Conservation (phyloP, 2,888 invertebrate genomes). For the Drosophila quasianomalipes region DNA sequence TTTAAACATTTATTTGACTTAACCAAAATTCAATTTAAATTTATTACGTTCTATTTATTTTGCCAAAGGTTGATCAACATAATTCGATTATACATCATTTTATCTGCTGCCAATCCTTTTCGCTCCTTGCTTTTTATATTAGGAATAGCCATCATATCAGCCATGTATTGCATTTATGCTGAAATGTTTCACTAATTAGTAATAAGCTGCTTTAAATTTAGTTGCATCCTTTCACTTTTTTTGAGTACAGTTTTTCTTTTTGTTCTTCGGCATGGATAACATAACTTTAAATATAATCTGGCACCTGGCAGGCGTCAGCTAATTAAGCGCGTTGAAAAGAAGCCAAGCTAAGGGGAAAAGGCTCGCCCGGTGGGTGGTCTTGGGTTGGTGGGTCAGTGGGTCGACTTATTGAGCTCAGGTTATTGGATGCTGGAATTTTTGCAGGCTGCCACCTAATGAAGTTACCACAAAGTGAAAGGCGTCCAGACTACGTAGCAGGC, state of each 20-base stretch:
- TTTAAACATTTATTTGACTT: background rate
- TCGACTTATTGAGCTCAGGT: constrained; percentile 13
- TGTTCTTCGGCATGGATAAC: constrained; percentile 29
- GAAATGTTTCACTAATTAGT: constrained; percentile 15
- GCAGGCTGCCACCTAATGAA: constrained; percentile 48
- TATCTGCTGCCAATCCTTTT: background rate
- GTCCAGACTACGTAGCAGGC: constrained; percentile 48
- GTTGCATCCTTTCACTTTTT: constrained; percentile 21
- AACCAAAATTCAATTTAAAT: background rate
- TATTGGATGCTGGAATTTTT: constrained; percentile 23
- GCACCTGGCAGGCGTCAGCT: constrained; percentile 50
- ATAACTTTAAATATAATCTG: constrained; percentile 50
- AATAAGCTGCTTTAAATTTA: constrained; percentile 8
- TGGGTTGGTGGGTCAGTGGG: constrained; percentile 14
- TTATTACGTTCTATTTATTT: background rate
- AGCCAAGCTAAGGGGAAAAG: constrained; percentile 24
- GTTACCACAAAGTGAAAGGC: constrained; percentile 64
- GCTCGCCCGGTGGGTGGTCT: background rate
- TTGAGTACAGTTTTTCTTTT: constrained; percentile 8
- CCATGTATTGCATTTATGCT: background rate
- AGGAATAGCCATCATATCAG: background rate
- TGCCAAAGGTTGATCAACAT: background rate
- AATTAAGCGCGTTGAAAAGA: constrained; percentile 60
- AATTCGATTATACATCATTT: background rate
- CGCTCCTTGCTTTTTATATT: background rate